A percentile compares a stretch with the other conserved stretches of the same genome.
Conservation (phyloP, 2,888 invertebrate species). For the Plagiodera versicolora region DNA sequence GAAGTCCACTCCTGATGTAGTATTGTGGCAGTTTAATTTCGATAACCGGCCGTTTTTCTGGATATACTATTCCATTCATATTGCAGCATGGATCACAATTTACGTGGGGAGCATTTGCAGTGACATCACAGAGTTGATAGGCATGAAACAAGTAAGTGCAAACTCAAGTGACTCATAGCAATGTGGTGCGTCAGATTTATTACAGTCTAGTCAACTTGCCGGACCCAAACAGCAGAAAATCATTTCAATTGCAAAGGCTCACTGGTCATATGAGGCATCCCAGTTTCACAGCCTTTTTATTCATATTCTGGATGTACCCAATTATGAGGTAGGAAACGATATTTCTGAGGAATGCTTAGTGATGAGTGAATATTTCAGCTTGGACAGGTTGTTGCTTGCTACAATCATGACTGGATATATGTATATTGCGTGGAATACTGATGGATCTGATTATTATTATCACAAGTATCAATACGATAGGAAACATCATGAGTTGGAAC, state of each 20-base stretch:
- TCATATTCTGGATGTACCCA: constrained; percentile 63
- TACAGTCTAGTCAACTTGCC: constrained; percentile 59
- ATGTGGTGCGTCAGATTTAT: no score
- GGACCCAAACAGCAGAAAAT: constrained; percentile 59
- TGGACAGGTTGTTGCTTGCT: constrained; percentile 62
- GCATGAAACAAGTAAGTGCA: constrained; percentile 61
- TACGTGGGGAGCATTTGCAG: constrained; percentile 64
- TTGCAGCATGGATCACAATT: constrained; percentile 61
- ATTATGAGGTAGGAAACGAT: constrained; percentile 58
- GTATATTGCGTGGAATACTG: constrained; percentile 64
- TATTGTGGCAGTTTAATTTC: constrained; percentile 61
- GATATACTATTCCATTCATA: constrained; percentile 57
- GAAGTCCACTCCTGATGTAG: constrained; percentile 55
- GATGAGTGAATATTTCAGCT: constrained; percentile 46
- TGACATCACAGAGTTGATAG: constrained; percentile 64
- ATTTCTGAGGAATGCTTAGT: neutral
- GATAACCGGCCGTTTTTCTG: constrained; percentile 56
- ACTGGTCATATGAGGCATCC: constrained; percentile 65
- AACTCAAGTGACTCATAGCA: no score
- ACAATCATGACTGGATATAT: constrained; percentile 60
- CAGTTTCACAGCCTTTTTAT: constrained; percentile 61
- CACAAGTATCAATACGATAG: constrained; percentile 57
- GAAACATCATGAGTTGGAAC: constrained; percentile 56
- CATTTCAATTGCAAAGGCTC: constrained; percentile 57
- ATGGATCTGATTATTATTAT: constrained; percentile 60